phyloP scores from a whole-genome alignment of 1,140 invertebrate species.

The Rhynchophorus ferrugineus region DNA sequence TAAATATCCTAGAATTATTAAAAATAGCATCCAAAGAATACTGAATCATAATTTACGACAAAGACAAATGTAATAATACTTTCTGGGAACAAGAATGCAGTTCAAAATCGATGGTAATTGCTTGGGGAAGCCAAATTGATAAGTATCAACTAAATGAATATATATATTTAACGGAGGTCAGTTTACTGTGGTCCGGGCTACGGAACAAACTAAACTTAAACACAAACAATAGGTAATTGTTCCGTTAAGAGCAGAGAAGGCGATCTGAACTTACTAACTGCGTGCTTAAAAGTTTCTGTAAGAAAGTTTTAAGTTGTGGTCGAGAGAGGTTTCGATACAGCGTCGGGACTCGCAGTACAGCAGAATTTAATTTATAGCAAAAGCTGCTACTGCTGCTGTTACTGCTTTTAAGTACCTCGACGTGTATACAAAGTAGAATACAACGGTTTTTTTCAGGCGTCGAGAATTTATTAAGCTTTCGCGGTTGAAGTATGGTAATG shows the following conservation, averaged over 20 bases:
- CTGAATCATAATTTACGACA: too few relatives aligned
- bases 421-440: not conserved
- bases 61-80: too few relatives aligned
- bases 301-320: conserved; percentile 12
- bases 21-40: too few relatives aligned
- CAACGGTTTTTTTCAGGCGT: not conserved
- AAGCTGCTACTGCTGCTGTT: not conserved
- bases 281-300: conserved; percentile 14
- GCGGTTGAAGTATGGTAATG: too few relatives aligned
- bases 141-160: too few relatives aligned
- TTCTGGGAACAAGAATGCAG: too few relatives aligned
- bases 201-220: conserved; percentile 14
- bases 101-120: too few relatives aligned
- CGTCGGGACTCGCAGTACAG: not conserved
- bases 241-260: conserved; percentile 4
- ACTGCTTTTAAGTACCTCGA: not conserved
- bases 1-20: too few relatives aligned
- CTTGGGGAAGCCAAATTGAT: too few relatives aligned
- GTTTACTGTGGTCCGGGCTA: too few relatives aligned
- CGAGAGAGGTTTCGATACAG: conserved; percentile 6
- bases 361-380: conserved; percentile 5
- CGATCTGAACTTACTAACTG: conserved; percentile 19
- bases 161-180: too few relatives aligned
- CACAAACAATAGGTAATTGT: conserved; percentile 17
- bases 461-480: too few relatives aligned